phyloP scores from a whole-genome alignment of 2,113 vertebrate genomes.

The Microcebus murinus region DNA sequence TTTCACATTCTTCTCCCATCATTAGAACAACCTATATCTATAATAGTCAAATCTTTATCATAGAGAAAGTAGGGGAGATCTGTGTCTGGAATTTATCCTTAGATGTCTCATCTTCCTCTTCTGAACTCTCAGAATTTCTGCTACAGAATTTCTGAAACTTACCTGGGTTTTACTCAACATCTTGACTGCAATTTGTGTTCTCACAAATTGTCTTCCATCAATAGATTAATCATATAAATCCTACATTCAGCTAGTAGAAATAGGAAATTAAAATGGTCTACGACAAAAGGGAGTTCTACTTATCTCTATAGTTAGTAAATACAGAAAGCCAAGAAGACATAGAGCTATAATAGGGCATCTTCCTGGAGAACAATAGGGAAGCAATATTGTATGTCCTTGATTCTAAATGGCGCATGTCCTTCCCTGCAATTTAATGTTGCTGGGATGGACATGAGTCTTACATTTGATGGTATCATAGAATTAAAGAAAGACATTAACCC shows the following conservation, averaged over 20 bases:
- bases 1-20: neutral
- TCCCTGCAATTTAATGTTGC: neutral
- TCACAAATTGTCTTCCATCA: neutral
- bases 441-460: neutral
- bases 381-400: neutral
- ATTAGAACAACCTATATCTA: constrained; percentile 5
- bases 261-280: neutral
- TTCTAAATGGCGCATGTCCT: neutral
- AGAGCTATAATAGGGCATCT: neutral
- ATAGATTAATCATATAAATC: neutral
- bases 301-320: neutral
- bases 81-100: neutral
- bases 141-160: neutral
- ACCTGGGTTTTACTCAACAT: neutral
- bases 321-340: neutral
- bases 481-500: neutral
- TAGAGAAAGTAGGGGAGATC: neutral
- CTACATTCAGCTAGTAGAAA: neutral
- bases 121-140: neutral
- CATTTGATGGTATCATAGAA: neutral
- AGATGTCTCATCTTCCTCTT: neutral
- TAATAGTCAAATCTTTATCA: neutral
- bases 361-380: neutral
- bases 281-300: neutral
- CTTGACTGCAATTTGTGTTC: neutral